Percentiles rank a stretch among this genome's conserved stretches.
Conservation (phyloP, 1,140 invertebrate species). For the Anastrepha obliqua region DNA sequence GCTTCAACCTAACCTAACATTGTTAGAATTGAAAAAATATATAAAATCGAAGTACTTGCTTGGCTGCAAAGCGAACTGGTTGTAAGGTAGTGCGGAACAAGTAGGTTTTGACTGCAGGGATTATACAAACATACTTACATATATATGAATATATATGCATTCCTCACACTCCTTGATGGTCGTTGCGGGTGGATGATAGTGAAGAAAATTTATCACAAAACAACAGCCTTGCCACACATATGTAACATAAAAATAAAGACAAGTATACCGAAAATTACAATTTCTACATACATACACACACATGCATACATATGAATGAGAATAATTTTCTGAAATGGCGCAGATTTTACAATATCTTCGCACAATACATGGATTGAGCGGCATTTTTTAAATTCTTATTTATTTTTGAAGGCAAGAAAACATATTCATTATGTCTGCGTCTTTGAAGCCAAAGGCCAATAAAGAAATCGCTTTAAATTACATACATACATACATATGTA, state of each 20-base stretch:
- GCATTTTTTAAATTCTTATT: slow-evolving; percentile 8
- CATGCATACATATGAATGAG: neutral
- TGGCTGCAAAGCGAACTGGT: no score
- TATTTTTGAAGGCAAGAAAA: neutral
- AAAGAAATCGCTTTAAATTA: neutral
- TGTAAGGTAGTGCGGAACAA: no score
- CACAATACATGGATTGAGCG: neutral
- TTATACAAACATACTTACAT: neutral
- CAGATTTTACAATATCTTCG: slow-evolving; percentile 5
- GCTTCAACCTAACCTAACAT: no score
- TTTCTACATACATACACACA: neutral
- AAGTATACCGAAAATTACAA: neutral
- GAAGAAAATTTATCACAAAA: slow-evolving; percentile 39
- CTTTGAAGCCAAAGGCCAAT: neutral
- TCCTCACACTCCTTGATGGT: neutral
- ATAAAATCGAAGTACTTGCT: no score
- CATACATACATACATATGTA: no score
- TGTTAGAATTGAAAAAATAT: no score
- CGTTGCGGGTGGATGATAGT: slow-evolving; percentile 25
- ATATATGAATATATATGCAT: neutral
- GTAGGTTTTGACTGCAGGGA: neutral
- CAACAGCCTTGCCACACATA: slow-evolving; percentile 1
- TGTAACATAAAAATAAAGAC: neutral
- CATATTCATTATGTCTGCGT: neutral
- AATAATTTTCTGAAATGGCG: neutral